phyloP scores from a whole-genome alignment of 2,797 vertebrate species.

The Argyrosomus regius region DNA sequence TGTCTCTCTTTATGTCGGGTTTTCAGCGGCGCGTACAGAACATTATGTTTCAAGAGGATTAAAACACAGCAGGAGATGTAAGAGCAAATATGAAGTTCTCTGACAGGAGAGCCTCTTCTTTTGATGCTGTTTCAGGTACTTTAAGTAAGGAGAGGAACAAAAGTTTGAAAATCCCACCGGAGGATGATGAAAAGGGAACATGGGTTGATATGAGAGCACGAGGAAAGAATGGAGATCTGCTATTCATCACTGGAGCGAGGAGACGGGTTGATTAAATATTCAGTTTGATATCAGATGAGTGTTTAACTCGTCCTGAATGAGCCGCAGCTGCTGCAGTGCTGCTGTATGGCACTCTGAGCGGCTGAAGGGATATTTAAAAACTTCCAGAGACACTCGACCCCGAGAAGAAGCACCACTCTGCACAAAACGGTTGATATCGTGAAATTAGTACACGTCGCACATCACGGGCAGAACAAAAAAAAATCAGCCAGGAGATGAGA shows the following conservation, averaged over 20 bases:
- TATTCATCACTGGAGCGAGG: constrained; percentile 29
- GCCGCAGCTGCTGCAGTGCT: constrained; percentile 42
- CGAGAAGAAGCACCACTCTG: background rate
- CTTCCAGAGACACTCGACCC: constrained; percentile 18
- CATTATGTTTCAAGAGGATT: constrained; percentile 43
- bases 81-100: constrained; percentile 19
- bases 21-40: background rate
- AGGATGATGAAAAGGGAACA: constrained; percentile 59
- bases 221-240: constrained; percentile 29
- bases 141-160: constrained; percentile 48
- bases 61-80: constrained; percentile 23
- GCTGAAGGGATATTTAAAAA: constrained; percentile 19
- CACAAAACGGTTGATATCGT: background rate
- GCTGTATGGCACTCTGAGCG: constrained; percentile 1
- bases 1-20: background rate
- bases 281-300: constrained; percentile 63
- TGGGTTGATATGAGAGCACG: background rate
- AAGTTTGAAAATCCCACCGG: constrained; percentile 50
- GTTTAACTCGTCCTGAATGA: constrained; percentile 58
- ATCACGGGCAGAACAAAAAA: background rate
- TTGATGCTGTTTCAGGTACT: constrained; percentile 52
- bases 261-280: constrained; percentile 64
- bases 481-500: constrained; percentile 4
- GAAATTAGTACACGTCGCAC: constrained; percentile 24
- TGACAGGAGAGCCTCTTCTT: constrained; percentile 39